These are phyloP conservation scores for Ancistrus triradiatus DNA, from an alignment of 2,113 vertebrate genomes.

Conservation along the genomic window DNA sequence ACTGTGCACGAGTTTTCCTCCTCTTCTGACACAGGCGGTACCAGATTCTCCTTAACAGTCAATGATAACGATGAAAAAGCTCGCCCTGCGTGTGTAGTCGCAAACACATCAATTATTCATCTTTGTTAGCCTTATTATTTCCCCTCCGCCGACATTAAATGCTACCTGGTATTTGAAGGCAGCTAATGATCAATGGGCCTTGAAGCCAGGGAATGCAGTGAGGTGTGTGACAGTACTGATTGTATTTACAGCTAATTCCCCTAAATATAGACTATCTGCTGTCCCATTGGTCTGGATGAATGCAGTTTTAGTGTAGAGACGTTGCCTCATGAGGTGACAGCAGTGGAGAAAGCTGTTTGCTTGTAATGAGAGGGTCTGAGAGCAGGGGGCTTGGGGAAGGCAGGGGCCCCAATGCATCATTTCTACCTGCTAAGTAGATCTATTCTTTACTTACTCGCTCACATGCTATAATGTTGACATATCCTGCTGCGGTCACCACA, in stretches of 20 bases:
- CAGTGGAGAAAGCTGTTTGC: constrained; percentile 17
- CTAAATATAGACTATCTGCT: constrained; percentile 41
- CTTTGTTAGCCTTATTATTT: constrained; percentile 45
- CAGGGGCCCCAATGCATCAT: constrained; percentile 27
- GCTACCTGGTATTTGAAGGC: constrained; percentile 44
- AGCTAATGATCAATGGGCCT: constrained; percentile 54
- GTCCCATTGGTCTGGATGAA: constrained; percentile 47
- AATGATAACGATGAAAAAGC: constrained; percentile 51
- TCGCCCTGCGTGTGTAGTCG: constrained; percentile 30
- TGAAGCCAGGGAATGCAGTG: constrained; percentile 42
- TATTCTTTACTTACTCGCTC: constrained; percentile 6
- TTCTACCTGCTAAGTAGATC: constrained; percentile 31
- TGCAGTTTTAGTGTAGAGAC: constrained; percentile 27
- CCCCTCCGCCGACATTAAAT: constrained; percentile 38
- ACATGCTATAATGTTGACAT: not conserved
- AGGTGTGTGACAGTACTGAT: constrained; percentile 51
- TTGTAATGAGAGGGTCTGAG: constrained; percentile 49
- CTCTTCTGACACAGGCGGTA: constrained; percentile 27
- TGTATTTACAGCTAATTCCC: constrained; percentile 48
- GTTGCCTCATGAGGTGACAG: constrained; percentile 41
- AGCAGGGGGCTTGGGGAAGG: constrained; percentile 25
- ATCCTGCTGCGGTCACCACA: too few species aligned
- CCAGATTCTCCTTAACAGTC: constrained; percentile 45
- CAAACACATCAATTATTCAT: constrained; percentile 58
- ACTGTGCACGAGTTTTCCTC: constrained; percentile 38